Evolutionary conservation across 2,888 invertebrate genomes (phyloP).

Genomic region (Acleris sparsana): DNA sequence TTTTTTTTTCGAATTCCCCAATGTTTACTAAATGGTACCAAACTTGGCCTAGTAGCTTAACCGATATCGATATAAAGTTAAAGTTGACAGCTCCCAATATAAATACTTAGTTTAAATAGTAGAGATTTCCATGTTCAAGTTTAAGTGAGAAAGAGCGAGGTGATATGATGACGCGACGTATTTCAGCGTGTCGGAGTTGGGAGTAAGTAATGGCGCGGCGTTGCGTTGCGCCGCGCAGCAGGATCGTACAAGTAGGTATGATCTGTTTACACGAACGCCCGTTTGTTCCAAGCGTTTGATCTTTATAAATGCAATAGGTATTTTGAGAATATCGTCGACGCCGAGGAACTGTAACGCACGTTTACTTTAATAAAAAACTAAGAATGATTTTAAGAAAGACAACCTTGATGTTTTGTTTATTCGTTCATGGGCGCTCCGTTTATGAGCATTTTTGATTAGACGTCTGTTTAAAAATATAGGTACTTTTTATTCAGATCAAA

Average conservation of each 20-base stretch:
- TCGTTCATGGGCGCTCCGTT: conserved; percentile 66
- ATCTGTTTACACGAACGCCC: conserved; percentile 78
- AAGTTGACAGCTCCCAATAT: no score
- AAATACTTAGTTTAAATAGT: not conserved
- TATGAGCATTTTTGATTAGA: conserved; percentile 70
- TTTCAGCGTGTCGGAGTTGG: conserved; percentile 45
- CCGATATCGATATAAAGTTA: no score
- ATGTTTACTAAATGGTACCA: no score
- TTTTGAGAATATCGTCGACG: conserved; percentile 77
- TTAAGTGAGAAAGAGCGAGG: conserved; percentile 37
- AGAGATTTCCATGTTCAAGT: conserved; percentile 9
- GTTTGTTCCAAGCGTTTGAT: conserved; percentile 80
- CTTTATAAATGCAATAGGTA: conserved; percentile 83
- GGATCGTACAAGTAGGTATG: conserved; percentile 53
- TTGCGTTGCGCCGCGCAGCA: conserved; percentile 35
- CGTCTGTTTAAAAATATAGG: conserved; percentile 65
- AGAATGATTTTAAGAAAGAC: conserved; percentile 78
- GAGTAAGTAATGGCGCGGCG: conserved; percentile 48
- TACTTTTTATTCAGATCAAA: conserved; percentile 46
- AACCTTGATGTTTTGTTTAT: conserved; percentile 79
- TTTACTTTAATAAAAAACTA: conserved; percentile 72
- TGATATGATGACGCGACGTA: conserved; percentile 49
- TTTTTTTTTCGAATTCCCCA: no score
- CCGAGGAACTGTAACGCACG: conserved; percentile 60
- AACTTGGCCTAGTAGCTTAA: no score